Base-by-base conservation (phyloP, 1,140 invertebrate species). In the Oncopodura yosiiana region DNA sequence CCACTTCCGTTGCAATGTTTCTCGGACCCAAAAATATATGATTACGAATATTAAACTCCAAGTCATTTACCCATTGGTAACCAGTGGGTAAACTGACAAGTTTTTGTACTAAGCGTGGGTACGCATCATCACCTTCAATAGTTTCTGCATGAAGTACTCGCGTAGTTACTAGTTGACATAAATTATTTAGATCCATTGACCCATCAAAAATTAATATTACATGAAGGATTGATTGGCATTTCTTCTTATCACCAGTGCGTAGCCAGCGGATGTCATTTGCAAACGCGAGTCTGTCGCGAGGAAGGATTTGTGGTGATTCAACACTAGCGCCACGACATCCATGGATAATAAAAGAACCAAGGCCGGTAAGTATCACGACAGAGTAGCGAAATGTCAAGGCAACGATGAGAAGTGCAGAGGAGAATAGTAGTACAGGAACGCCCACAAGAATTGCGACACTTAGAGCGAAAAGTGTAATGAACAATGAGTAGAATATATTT, bases 11-110 rank as follows among this genome's bases (percentile, higher is more conserved):
- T 49, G 39, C 14, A 65, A 69, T 16, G 60, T 52, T 58, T 3
- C 54, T 51, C 3, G 70, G 69, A 39, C 73, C 73, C 26, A 67
- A 62, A 54, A 72, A 71, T 0, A 80, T 69, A 58, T 80, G 78
- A 49, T 74, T 73, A 43, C 74, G 71, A 38, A 80, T 70, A 29
- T 70, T 60, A 61, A 79, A 79, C 23, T 69, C 56, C 1, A 67
- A 44, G 62, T 78, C 77, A 4, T 69, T 66, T 16, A 73, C 66
- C 77, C 77, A 79, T 26, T 69, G 70, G 49, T 71, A 71, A 9
- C 74, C 76, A 3, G 70, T 67, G 6, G 70, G 65, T 8, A 74
- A 59, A 4, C 64, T 57, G 2, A 70, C 62, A 2, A 76, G 64
- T 52, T 69, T 69, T 45, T 74, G 70, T 1, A 69, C 67, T 36